Percentiles rank a stretch among this genome's conserved stretches.
Conservation (phyloP, 2,113 vertebrate genomes). For the Centropristis striata region DNA sequence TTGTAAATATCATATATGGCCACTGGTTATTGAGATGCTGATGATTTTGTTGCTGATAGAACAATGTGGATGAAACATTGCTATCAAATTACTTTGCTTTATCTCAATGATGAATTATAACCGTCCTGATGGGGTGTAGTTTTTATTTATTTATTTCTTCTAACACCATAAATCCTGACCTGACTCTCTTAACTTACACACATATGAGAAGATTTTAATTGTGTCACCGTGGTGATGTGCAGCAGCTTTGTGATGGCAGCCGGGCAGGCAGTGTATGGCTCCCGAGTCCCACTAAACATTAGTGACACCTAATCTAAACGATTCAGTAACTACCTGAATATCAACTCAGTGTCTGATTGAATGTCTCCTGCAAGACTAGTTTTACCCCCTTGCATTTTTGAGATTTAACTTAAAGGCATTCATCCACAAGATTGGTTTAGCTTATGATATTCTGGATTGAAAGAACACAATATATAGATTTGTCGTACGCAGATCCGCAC, state of each 20-base stretch:
- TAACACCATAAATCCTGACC: conserved; percentile 39
- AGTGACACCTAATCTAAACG: conserved; percentile 85
- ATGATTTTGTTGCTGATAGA: conserved; percentile 37
- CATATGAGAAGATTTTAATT: conserved; percentile 76
- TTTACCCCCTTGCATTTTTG: conserved; percentile 72
- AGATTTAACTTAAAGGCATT: conserved; percentile 78
- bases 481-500: conserved; percentile 32
- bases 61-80: conserved; percentile 36
- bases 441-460: conserved; percentile 68
- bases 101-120: conserved; percentile 59
- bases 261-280: conserved; percentile 62
- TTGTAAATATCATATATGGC: conserved; percentile 58
- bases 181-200: conserved; percentile 32
- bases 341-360: conserved; percentile 77
- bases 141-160: conserved; percentile 22
- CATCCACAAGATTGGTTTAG: conserved; percentile 83
- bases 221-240: conserved; percentile 74
- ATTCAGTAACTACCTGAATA: conserved; percentile 84
- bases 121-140: conserved; percentile 29
- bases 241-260: conserved; percentile 78
- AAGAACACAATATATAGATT: conserved; percentile 63
- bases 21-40: conserved; percentile 56
- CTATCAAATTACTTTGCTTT: conserved; percentile 40
- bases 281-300: conserved; percentile 78
- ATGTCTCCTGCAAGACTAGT: conserved; percentile 82